Conservation (phyloP, 2,888 invertebrate genomes). For the Diabrotica balteata region DNA sequence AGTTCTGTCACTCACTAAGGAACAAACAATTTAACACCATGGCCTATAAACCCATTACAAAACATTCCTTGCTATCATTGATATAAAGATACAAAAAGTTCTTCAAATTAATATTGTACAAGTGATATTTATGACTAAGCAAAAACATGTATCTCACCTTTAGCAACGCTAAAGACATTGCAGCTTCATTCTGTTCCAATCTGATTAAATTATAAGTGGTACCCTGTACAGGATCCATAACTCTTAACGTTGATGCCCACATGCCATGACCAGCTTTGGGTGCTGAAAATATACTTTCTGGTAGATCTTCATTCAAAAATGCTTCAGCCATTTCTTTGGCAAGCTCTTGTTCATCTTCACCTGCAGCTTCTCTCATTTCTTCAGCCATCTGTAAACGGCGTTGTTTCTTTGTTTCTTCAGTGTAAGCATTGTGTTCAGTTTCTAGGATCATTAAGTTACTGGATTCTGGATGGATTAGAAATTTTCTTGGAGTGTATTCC, state of each 20-base stretch:
- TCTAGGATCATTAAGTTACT: conserved; percentile 91
- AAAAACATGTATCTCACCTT: conserved; percentile 38
- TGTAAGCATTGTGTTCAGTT: conserved; percentile 98
- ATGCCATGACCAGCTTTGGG: conserved; percentile 95
- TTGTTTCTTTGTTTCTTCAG: conserved; percentile 93
- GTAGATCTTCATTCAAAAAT: conserved; percentile 91
- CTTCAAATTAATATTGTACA: too few relatives aligned
- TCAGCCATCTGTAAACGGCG: conserved; percentile 95
- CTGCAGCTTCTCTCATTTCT: conserved; percentile 97
- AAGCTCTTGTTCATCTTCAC: conserved; percentile 92
- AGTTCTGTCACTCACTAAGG: too few relatives aligned
- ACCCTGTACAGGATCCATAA: conserved; percentile 86
- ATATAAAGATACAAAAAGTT: too few relatives aligned
- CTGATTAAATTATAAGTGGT: conserved; percentile 71
- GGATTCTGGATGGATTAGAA: conserved; percentile 90
- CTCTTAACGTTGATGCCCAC: conserved; percentile 93
- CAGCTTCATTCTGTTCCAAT: conserved; percentile 96
- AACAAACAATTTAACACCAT: too few relatives aligned
- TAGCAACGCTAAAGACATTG: conserved; percentile 81
- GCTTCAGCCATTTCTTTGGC: conserved; percentile 98
- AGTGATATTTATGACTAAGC: too few relatives aligned
- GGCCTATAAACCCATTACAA: too few relatives aligned
- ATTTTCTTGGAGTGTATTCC: conserved; percentile 95
- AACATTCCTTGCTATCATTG: too few relatives aligned
- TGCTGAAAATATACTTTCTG: conserved; percentile 93